A percentile compares a stretch with the other conserved stretches of the same genome.
These are phyloP conservation scores for Chitala chitala DNA, from an alignment of 2,113 vertebrate genomes.

Conservation along the genomic window DNA sequence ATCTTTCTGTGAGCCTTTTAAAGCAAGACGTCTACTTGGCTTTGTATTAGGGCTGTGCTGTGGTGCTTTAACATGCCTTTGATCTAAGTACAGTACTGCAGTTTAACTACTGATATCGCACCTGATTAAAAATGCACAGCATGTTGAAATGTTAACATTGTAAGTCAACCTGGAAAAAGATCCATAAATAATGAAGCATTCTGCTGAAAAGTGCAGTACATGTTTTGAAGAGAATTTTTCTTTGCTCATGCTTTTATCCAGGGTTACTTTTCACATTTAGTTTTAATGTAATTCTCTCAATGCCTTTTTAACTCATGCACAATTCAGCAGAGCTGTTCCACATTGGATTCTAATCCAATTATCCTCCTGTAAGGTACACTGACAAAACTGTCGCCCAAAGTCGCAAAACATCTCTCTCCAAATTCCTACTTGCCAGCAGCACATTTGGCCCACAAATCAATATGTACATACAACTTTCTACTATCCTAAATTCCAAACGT, in stretches of 20 bases:
- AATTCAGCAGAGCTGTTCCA: slow-evolving; percentile 12
- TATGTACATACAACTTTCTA: no score
- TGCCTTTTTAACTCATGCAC: slow-evolving; percentile 15
- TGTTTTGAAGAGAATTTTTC: slow-evolving; percentile 16
- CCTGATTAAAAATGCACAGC: background rate
- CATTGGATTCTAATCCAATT: slow-evolving; percentile 17
- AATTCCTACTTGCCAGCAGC: background rate
- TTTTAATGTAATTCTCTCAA: slow-evolving; percentile 14
- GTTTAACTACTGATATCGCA: background rate
- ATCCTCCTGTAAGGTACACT: slow-evolving; percentile 11
- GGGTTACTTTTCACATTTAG: slow-evolving; percentile 18
- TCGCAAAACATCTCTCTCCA: background rate
- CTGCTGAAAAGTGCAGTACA: slow-evolving; percentile 4
- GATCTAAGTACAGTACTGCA: background rate
- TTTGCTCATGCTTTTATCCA: slow-evolving; percentile 7
- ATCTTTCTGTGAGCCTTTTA: no score
- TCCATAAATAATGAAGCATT: background rate
- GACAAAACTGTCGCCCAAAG: background rate
- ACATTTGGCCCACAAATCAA: background rate
- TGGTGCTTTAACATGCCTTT: background rate
- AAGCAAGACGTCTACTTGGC: no score
- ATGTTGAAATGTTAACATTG: background rate
- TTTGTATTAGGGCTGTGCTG: background rate
- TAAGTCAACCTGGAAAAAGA: background rate
- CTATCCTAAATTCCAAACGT: background rate